phyloP scores from a whole-genome alignment of 2,113 vertebrate species.

The Ailuropoda melanoleuca region DNA sequence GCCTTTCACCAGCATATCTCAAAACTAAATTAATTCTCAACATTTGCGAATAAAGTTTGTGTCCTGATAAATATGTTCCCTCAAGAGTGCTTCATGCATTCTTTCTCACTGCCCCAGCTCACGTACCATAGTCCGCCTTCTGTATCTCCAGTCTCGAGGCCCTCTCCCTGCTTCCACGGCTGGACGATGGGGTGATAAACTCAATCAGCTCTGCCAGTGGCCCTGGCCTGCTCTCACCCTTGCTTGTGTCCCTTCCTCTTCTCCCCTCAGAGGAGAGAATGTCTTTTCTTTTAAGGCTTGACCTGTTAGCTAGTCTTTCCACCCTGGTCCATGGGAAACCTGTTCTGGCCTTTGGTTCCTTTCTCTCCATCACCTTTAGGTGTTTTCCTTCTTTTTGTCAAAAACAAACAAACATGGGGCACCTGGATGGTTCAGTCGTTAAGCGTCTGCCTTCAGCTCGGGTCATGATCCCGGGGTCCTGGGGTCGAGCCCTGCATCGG shows the following conservation, averaged over 20 bases:
- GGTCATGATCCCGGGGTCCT: too few relatives aligned
- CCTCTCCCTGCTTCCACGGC: too few relatives aligned
- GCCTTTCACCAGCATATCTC: neutral
- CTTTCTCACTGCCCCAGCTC: neutral
- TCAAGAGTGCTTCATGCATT: neutral
- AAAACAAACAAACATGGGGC: neutral
- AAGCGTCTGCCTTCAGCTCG: too few relatives aligned
- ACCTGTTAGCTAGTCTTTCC: neutral
- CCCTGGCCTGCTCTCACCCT: neutral
- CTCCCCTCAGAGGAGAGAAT: neutral
- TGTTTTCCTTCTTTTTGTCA: neutral
- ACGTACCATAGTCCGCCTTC: neutral
- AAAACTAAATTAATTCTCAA: constrained; percentile 44
- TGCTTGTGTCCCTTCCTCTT: neutral
- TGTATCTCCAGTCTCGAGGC: neutral
- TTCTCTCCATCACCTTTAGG: neutral
- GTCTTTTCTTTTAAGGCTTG: neutral
- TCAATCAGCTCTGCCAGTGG: neutral
- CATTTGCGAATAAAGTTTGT: neutral
- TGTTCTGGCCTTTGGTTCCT: neutral
- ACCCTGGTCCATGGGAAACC: neutral
- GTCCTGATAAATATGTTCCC: neutral
- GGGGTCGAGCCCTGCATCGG: too few relatives aligned
- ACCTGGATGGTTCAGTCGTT: too few relatives aligned
- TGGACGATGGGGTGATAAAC: too few relatives aligned